Percentiles rank a stretch among this genome's conserved stretches.
Evolutionary conservation across 1,140 invertebrate genomes (phyloP).

Genomic region (Lepidurus apus): DNA sequence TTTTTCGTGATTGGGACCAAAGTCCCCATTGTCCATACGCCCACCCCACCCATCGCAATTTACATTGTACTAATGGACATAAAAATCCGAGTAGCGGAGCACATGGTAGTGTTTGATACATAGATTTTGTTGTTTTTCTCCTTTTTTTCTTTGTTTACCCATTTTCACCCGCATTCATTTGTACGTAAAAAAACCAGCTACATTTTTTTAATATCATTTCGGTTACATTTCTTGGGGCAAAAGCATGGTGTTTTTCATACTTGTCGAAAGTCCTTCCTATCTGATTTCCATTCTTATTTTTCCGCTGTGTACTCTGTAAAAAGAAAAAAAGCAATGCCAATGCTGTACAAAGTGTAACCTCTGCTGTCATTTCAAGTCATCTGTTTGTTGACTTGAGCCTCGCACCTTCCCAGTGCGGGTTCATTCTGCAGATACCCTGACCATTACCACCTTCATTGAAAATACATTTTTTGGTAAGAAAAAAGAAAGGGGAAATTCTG

Average conservation of each 20-base stretch:
- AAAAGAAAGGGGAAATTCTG: background rate
- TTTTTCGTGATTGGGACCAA: constrained; percentile 17
- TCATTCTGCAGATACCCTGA: constrained; percentile 21
- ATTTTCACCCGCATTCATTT: background rate
- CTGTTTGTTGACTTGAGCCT: constrained; percentile 21
- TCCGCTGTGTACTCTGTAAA: constrained; percentile 21
- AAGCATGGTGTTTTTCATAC: background rate
- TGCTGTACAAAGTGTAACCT: constrained; percentile 21
- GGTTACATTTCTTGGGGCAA: background rate
- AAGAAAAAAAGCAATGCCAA: constrained; percentile 21
- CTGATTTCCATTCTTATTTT: background rate
- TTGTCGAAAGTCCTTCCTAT: constrained; percentile 1
- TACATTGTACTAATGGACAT: constrained; percentile 20
- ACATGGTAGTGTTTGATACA: background rate
- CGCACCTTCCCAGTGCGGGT: constrained; percentile 6
- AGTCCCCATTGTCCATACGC: constrained; percentile 4
- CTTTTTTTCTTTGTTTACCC: background rate
- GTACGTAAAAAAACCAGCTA: constrained; percentile 12
- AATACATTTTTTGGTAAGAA: constrained; percentile 22
- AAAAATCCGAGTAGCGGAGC: background rate
- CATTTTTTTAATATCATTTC: background rate
- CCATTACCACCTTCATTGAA: constrained; percentile 5
- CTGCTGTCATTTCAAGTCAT: constrained; percentile 19
- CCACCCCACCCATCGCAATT: constrained; percentile 2
- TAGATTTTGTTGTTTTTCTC: background rate